Conservation (phyloP, 2,797 vertebrate genomes). For the Nannoperca australis region DNA sequence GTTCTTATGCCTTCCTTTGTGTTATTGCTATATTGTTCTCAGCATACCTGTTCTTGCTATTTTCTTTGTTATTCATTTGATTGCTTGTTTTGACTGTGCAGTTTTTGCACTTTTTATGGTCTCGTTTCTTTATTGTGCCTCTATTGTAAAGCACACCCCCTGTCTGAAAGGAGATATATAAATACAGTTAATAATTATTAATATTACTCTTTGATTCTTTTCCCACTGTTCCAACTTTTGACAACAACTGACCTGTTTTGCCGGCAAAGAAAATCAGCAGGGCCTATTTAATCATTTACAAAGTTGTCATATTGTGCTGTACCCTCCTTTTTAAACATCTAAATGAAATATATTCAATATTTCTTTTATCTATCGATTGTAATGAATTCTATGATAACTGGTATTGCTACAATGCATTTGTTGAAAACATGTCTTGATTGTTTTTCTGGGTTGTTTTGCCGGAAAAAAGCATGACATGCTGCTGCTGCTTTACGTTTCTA, state of each 20-base stretch:
- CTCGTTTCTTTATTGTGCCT: no score
- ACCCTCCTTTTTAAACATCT: neutral
- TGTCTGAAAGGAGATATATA: no score
- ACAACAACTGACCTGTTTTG: neutral
- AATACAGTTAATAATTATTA: no score
- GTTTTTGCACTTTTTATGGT: no score
- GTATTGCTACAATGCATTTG: neutral
- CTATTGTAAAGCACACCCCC: no score
- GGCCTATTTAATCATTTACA: neutral
- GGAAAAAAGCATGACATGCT: no score
- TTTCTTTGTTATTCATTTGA: no score
- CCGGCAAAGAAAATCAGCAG: neutral
- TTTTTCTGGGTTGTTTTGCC: neutral
- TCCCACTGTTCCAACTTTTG: neutral
- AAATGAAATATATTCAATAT: neutral
- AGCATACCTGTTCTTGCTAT: no score
- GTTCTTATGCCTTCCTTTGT: no score
- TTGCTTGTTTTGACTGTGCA: no score
- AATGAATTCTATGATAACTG: neutral
- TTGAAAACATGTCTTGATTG: neutral
- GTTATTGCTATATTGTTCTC: no score
- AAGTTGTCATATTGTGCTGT: neutral
- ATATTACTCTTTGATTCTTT: neutral
- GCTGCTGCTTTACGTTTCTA: no score
- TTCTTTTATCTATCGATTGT: neutral